Evolutionary conservation across 2,113 vertebrate genomes (phyloP), one percentile per base, ranked within the genome.

Genomic region (Alosa alosa): DNA sequence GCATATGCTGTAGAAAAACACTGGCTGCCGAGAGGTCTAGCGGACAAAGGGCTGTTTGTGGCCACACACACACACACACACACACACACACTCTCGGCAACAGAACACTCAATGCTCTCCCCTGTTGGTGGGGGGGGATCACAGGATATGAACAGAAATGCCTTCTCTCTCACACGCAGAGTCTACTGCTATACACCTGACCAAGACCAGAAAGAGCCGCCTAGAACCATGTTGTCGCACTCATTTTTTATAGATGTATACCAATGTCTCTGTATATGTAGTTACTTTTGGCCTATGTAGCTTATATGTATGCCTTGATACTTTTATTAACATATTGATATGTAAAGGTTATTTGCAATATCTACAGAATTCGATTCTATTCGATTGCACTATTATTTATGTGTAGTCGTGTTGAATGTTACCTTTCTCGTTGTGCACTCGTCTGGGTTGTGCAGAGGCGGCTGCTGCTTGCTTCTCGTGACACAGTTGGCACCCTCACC

Each of bases 31-130:
- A 82, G 87, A 85, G 83, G 11, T 86, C 87, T 81, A 52, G 18
- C 81, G 88, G 78, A 94, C 89, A 91, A 90, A 92, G 89, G 91
- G 60, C 4, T 46, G 88, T 87, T 89, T 90, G 89, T 93, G 47
- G 85, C 22, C 10, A 49, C 11, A 22, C 47, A 78, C 22, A 82
- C 46, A 15, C 85, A 36, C 64, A 72, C 10, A 49, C 11, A 22
- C 47, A 78, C 22, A 82, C 46, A 15, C 85, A 36, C 64, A 72
- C 8, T 6, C 25, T 10, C 64, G 8, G 25, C 64, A 72, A 22
- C 60, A 6, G 60, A 68, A 72, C 64, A 72, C 64, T 72, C 64
- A 72, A 72, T 84, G 25, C 20, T 75, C 6, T 36, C 5, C 31
- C 22, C 2, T 18, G 0, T 13, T 22, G 45, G 10, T 72, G 25